phyloP scores from a whole-genome alignment of 2,113 vertebrate species.

The Xenopus borealis region DNA sequence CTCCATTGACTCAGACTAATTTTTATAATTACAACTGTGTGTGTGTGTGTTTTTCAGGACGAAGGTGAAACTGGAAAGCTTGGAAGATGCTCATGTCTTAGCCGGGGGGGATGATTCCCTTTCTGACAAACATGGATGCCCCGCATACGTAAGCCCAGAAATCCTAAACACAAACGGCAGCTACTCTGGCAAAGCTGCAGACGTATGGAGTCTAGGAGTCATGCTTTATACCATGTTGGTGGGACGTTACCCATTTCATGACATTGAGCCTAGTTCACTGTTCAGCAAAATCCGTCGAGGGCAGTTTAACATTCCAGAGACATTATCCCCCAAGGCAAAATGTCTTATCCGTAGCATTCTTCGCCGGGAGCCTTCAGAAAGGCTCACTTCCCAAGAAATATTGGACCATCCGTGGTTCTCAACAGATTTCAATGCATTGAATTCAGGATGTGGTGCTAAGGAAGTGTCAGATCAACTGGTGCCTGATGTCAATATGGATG shows the following conservation, averaged over 20 bases:
- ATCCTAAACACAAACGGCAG: slow-evolving; percentile 96
- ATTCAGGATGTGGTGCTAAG: slow-evolving; percentile 76
- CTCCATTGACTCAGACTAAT: no score
- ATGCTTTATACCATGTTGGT: slow-evolving; percentile 99
- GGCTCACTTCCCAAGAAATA: slow-evolving; percentile 95
- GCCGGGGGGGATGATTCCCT: slow-evolving; percentile 88
- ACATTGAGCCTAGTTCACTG: slow-evolving; percentile 93
- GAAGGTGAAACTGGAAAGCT: slow-evolving; percentile 92
- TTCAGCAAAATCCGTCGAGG: slow-evolving; percentile 98
- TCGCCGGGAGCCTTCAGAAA: slow-evolving; percentile 88
- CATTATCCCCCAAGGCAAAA: slow-evolving; percentile 93
- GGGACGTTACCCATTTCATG: slow-evolving; percentile 97
- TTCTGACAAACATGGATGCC: slow-evolving; percentile 97
- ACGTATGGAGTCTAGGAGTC: slow-evolving; percentile 97
- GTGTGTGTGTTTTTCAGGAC: slow-evolving; percentile 63
- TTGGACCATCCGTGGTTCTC: slow-evolving; percentile 97
- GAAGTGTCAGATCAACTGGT: slow-evolving; percentile 91
- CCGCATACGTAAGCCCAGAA: slow-evolving; percentile 97
- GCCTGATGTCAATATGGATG: slow-evolving; percentile 96
- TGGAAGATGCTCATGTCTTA: slow-evolving; percentile 94
- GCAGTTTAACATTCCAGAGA: slow-evolving; percentile 98
- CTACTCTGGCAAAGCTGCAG: slow-evolving; percentile 97
- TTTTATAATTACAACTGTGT: no score
- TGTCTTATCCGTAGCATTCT: slow-evolving; percentile 98
- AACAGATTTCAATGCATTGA: slow-evolving; percentile 77